Evolutionary conservation across 2,797 vertebrate species (phyloP), one percentile per base, ranked within the genome.

Genomic region (Gallirallus australis): DNA sequence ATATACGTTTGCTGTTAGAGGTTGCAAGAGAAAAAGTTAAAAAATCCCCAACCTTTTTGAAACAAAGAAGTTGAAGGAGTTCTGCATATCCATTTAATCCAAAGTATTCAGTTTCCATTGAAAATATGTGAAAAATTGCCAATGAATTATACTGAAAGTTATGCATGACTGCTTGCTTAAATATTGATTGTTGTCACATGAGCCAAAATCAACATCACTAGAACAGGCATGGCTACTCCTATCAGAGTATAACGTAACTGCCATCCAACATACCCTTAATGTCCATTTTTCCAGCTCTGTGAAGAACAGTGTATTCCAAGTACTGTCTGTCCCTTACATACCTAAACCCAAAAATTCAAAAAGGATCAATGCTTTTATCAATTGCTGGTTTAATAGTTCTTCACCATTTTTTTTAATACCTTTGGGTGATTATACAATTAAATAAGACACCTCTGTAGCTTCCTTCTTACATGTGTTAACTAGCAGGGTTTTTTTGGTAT

Each of bases 1-100:
- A 79, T 48, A 33, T 15, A 1, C 66, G 56, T 81, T 78, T 78
- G 37, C 18, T 25, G n/a, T 56, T 33, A 80, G 2, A 78, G 5
- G 3, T 13, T 61, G 40, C 24, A 70, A 75, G 30, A 89, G 39
- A 7, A 65, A 54, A 57, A 7, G 4, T 56, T 73, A 50, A 31
- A 68, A 82, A 82, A 54, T 5, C 0, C 0, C 8, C 9, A 61
- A 2, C 1, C 8, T 31, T 50, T 75, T 85, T 7, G 42, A 31
- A 18, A 54, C 12, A 73, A 76, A 70, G 48, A 85, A 63, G 16
- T 8, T 80, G 35, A 82, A 45, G 15, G 13, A 73, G 16, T 66
- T 42, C 21, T 45, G 13, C 11, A 9, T 18, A 13, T 39, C 15
- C 33, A 68, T 33, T 81, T 84, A 79, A 83, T 35, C 18, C 6